Evolutionary conservation across 1,140 invertebrate species (phyloP).

Genomic region (Rhyzopertha dominica): DNA sequence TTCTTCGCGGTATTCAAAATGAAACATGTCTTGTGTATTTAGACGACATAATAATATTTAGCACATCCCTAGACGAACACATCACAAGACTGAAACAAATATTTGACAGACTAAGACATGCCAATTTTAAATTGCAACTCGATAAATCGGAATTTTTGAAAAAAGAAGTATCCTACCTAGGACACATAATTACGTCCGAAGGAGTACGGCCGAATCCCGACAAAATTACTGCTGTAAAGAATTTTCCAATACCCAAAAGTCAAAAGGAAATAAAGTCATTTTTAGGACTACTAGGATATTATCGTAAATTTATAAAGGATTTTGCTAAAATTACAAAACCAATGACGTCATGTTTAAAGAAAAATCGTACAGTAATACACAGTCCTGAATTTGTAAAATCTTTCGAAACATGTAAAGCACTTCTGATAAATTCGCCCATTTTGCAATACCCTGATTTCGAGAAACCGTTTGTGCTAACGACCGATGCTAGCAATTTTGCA

Average conservation of each 20-base stretch:
- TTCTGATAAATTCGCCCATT: slow-evolving; percentile 20
- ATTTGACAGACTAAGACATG: slow-evolving; percentile 31
- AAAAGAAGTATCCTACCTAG: slow-evolving; percentile 44
- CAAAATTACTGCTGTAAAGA: slow-evolving; percentile 37
- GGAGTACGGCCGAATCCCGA: slow-evolving; percentile 42
- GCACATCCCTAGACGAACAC: slow-evolving; percentile 33
- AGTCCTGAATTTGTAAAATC: slow-evolving; percentile 20
- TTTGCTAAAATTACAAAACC: slow-evolving; percentile 7
- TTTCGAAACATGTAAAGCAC: slow-evolving; percentile 19
- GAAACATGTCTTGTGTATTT: slow-evolving; percentile 37
- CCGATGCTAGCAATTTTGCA: slow-evolving; percentile 35
- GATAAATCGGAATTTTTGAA: slow-evolving; percentile 32
- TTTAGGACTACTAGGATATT: slow-evolving; percentile 7
- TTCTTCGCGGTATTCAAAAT: slow-evolving; percentile 6
- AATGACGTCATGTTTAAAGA: slow-evolving; percentile 7
- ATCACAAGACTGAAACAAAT: slow-evolving; percentile 31
- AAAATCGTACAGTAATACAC: not conserved
- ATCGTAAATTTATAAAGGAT: slow-evolving; percentile 8
- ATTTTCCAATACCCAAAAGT: slow-evolving; percentile 33
- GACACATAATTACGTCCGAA: slow-evolving; percentile 40
- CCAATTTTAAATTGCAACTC: slow-evolving; percentile 25
- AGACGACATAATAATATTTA: slow-evolving; percentile 45
- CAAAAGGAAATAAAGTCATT: slow-evolving; percentile 37
- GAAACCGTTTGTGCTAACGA: slow-evolving; percentile 34
- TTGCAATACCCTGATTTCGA: slow-evolving; percentile 38